Evolutionary conservation across 2,888 invertebrate genomes (phyloP), one percentile per base, ranked within the genome.

Genomic region (Nephrotoma guestfalica): DNA sequence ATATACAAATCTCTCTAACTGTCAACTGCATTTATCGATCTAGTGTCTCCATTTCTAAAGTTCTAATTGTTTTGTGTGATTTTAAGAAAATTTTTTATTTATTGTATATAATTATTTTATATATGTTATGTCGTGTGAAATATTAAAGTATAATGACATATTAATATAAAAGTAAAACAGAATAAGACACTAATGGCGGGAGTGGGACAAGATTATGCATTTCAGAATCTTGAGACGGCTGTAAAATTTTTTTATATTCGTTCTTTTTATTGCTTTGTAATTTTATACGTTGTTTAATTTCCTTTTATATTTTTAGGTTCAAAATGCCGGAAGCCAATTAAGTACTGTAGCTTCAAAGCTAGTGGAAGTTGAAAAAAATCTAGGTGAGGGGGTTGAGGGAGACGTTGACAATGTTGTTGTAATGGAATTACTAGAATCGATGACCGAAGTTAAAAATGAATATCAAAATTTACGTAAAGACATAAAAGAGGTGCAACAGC

Each of bases 391-490:
- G 51, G 87, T 86, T 87, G 90, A 90, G 41, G 83, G 43, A 41
- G 90, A 91, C 87, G 89, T 91, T 88, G 91, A 91, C 87, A 94
- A 96, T 90, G 92, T 94, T 87, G 95, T 95, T 89, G 95, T 96
- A 86, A 93, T 95, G 91, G 94, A 94, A 90, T 92, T 96, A 87
- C 93, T 96, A 87, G 94, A 94, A 89, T 95, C 96, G 40, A 96
- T 96, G 88, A 94, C 95, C 13, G 95, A 95, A 92, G 95, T 95
- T 88, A 95, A 95, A 89, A 94, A 94, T 88, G 96, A 96, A 91
- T 96, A 96, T 91, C 95, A 95, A 90, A 95, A 95, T 89, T 92
- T 96, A 86, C 94, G 96, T 47, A 94, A 94, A 90, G 96, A 96
- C 91, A 93, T 96, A 89, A 93, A 94, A 89, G 96, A 96, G 89